A percentile compares a stretch with the other conserved stretches of the same genome.
Evolutionary conservation across 2,888 invertebrate genomes (phyloP).

Genomic region (Lepeophtheirus nordmannii): DNA sequence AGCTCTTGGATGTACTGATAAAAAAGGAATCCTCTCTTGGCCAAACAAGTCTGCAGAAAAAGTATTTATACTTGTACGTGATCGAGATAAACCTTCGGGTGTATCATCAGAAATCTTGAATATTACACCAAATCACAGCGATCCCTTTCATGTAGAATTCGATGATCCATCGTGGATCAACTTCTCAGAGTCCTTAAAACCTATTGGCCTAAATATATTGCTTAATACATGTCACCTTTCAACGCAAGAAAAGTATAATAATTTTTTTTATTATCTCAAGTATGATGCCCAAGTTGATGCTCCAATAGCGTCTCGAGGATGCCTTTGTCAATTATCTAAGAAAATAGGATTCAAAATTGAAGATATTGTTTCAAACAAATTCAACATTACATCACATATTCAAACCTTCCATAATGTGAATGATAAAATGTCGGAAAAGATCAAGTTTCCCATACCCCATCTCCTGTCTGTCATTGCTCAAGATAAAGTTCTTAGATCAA

Average conservation of each 20-base stretch:
- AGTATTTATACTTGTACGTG: constrained; percentile 46
- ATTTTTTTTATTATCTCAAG: constrained; percentile 86
- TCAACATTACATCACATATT: constrained; percentile 65
- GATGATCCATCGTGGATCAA: constrained; percentile 84
- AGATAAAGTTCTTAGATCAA: constrained; percentile 36
- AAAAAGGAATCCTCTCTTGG: constrained; percentile 95
- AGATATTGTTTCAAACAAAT: constrained; percentile 50
- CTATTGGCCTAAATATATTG: constrained; percentile 75
- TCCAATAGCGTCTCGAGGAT: constrained; percentile 35
- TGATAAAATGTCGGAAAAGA: constrained; percentile 71
- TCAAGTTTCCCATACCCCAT: constrained; percentile 86
- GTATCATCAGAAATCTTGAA: constrained; percentile 56
- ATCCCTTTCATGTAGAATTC: constrained; percentile 77
- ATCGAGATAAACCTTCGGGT: neutral
- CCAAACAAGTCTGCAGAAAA: constrained; percentile 96
- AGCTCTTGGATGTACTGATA: constrained; percentile 88
- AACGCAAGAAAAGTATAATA: constrained; percentile 69
- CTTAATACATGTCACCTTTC: constrained; percentile 83
- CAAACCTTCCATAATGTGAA: constrained; percentile 84
- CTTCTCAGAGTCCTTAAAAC: constrained; percentile 72
- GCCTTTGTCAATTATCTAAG: constrained; percentile 80
- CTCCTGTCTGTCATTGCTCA: constrained; percentile 68
- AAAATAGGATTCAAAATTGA: constrained; percentile 85
- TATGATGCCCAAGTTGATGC: constrained; percentile 63
- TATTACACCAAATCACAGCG: constrained; percentile 69